These are phyloP conservation scores for Diglossa cyanea DNA, from an alignment of 2,797 vertebrate genomes.

Conservation along the genomic window DNA sequence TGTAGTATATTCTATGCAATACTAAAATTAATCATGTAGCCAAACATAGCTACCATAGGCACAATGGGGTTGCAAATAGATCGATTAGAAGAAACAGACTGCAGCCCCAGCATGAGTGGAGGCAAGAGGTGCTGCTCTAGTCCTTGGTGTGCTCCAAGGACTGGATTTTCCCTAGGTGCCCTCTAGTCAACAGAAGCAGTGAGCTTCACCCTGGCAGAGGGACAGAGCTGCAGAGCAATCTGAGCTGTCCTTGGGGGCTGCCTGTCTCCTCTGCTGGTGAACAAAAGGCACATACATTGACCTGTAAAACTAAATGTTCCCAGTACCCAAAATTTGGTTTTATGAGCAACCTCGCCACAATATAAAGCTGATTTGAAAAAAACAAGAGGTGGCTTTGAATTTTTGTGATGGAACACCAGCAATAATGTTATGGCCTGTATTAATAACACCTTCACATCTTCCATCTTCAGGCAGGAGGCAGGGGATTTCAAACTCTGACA, in stretches of 20 bases:
- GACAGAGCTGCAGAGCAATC: not conserved
- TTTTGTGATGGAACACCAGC: not conserved
- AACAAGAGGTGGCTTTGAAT: not conserved
- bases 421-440: not conserved
- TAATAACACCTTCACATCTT: not conserved
- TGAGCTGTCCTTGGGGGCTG: not conserved
- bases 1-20: not conserved
- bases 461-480: not conserved
- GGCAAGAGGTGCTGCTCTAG: too few species aligned
- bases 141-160: not conserved
- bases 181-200: not conserved
- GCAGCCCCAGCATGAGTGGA: fast-evolving
- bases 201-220: not conserved
- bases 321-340: not conserved
- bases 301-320: not conserved
- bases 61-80: not conserved
- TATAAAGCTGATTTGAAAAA: not conserved
- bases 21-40: not conserved
- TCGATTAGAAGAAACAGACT: not conserved
- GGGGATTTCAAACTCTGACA: not conserved
- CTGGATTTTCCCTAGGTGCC: not conserved
- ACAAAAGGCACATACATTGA: not conserved
- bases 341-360: not conserved
- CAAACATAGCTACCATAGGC: fast-evolving
- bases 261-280: not conserved